phyloP scores from a whole-genome alignment of 2,113 vertebrate species.

The Antigone vipio region DNA sequence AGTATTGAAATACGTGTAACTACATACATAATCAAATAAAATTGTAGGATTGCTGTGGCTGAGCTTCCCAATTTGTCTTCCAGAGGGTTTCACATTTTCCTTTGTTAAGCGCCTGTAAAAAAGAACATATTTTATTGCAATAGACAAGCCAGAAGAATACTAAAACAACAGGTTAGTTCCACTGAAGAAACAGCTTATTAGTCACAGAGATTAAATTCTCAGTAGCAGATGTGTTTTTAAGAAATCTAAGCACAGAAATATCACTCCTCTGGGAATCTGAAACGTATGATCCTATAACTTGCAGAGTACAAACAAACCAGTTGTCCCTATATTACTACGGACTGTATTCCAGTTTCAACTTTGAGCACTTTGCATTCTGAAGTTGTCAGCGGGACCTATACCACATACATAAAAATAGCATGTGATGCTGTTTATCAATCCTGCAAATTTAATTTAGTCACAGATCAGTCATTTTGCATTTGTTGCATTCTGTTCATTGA shows the following conservation, averaged over 20 bases:
- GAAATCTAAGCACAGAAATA: neutral
- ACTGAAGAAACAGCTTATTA: neutral
- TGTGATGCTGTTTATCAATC: neutral
- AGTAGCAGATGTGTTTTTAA: neutral
- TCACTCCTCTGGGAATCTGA: neutral
- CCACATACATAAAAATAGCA: neutral
- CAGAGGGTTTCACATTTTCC: conserved; percentile 99
- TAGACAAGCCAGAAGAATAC: neutral
- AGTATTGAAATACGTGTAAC: neutral
- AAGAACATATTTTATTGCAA: conserved; percentile 18
- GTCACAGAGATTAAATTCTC: neutral
- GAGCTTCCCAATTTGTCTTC: conserved; percentile 97
- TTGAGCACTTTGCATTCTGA: rapidly evolving
- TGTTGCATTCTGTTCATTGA: neutral
- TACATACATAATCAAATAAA: conserved; percentile 98
- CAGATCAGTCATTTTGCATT: neutral
- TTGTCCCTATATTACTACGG: neutral
- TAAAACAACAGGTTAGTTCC: neutral
- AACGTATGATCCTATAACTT: neutral
- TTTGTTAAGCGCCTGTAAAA: conserved; percentile 90
- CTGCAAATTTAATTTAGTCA: neutral
- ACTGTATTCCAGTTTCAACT: neutral
- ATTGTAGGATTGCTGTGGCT: conserved; percentile 99
- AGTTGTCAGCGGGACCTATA: neutral
- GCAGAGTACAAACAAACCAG: neutral